phyloP scores from a whole-genome alignment of 2,888 invertebrate species.

The Thera britannica region DNA sequence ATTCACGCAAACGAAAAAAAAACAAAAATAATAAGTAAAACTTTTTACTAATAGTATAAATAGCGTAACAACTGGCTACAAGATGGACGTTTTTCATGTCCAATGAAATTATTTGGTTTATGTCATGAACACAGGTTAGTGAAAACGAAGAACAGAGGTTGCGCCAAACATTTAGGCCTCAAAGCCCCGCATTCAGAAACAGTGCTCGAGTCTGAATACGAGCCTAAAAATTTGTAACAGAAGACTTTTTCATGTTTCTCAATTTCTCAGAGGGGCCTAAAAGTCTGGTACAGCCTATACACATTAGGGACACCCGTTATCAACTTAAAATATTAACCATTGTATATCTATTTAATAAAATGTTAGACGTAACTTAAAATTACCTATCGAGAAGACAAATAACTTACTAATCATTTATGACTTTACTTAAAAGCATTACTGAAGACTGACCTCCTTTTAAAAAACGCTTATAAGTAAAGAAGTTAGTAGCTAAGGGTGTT shows the following conservation, averaged over 20 bases:
- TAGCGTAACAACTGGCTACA: slow-evolving; percentile 55
- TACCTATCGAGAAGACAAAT: slow-evolving; percentile 35
- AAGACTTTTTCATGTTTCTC: too few relatives aligned
- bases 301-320: slow-evolving; percentile 6
- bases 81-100: slow-evolving; percentile 45
- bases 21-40: slow-evolving; percentile 61
- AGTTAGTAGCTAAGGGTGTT: too few relatives aligned
- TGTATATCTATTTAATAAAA: neutral
- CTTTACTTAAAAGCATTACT: slow-evolving; percentile 56
- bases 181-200: too few relatives aligned
- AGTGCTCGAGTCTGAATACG: too few relatives aligned
- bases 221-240: too few relatives aligned
- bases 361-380: slow-evolving; percentile 21
- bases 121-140: slow-evolving; percentile 54
- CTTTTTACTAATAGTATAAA: slow-evolving; percentile 71
- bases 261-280: neutral
- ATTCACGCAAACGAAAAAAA: slow-evolving; percentile 48
- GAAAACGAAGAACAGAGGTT: slow-evolving; percentile 32
- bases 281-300: slow-evolving; percentile 4
- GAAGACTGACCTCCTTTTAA: neutral
- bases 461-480: too few relatives aligned
- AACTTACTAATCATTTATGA: slow-evolving; percentile 52
- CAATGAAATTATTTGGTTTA: slow-evolving; percentile 51
- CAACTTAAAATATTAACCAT: slow-evolving; percentile 1
- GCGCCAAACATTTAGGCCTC: slow-evolving; percentile 9